Base-by-base conservation (phyloP, 2,888 invertebrate genomes). In the Dolomedes plantarius region DNA sequence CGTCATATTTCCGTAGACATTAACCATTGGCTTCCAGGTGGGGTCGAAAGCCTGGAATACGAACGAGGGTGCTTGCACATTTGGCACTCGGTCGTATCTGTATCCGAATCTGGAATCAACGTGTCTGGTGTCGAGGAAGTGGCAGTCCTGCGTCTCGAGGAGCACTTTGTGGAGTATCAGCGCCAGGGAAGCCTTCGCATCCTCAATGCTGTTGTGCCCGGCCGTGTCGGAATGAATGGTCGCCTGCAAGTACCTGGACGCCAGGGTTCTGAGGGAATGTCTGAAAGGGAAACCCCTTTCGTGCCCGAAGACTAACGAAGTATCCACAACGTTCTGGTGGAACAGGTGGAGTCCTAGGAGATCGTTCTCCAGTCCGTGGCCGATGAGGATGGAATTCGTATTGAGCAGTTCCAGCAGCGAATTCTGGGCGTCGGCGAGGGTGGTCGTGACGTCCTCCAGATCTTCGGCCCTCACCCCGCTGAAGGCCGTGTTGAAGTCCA, bases 381-480 rank as follows among this genome's bases (percentile, higher is more conserved):
- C 92, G 13, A 93, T 90, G 3, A 93, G 90, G 39, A 93, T 93
- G 11, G 92, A 96, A 86, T 96, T 94, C 7, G 94, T 94, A 87
- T 94, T 94, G 87, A 98, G 94, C 0, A 89, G 69, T 13, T 77
- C 64, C 73, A 89, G 64, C 16, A 90, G 68, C 27, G 87, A 89
- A 2, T 85, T 87, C 65, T 89, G 90, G 0, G 90, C 90, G 13
- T 89, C 88, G 7, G 67, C 74, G 16, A 90, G 67, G 1, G 87
- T 83, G 0, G 91, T 91, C 0, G 89, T 90, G 90, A 91, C 91
- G 28, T 89, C 90, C 5, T 88, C 88, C 86, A 92, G 85, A 81
- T 91, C 90, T 1, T 90, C 89, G 19, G 90, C 90, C 28, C 90
- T 91, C 13, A 92, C 89, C 0, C 92, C 92, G 89, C 92, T 92